Base-by-base conservation (phyloP, 2,888 invertebrate genomes). In the Habroteleia sp. region DNA sequence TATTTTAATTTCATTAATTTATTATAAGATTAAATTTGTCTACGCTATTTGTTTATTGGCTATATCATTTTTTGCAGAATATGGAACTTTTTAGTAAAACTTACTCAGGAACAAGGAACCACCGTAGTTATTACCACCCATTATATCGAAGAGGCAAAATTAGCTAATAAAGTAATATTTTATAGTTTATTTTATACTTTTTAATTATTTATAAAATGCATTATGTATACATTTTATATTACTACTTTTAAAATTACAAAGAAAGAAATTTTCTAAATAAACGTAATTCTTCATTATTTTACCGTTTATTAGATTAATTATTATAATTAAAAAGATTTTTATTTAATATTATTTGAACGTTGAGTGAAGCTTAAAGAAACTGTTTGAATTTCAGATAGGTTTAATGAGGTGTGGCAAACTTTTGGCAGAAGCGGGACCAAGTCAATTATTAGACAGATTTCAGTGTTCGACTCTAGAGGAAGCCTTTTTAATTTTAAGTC, bases 41-140 rank as follows among this genome's bases (percentile, higher is more conserved):
- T n/a, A n/a, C n/a, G n/a, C n/a, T n/a, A n/a, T n/a, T n/a, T n/a
- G n/a, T n/a, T n/a, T n/a, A n/a, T n/a, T n/a, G n/a, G n/a, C n/a
- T n/a, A n/a, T n/a, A n/a, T n/a, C n/a, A n/a, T n/a, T n/a, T n/a
- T 16, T 50, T 68, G 66, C 33, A 97, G 97, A 83, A 97, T 97
- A 83, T 97, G 97, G 97, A 92, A 94, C 73, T 94, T 95, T 88
- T 90, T 97, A 56, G 91, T 93, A 2, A 92, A 93, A 71, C 90
- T 95, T 58, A 93, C 96, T 0, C 89, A 91, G 74, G 91, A 91
- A 79, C 91, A 92, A 37, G 93, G 93, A 23, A 92, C 93, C 68
- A 94, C 97, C 3, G 94, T 97, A 52, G 93, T 97, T 66, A 96
- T 97, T 63, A 97, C 97, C 0, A 97, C 97, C 7, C 97, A 97